These are phyloP conservation scores for Sesamia nonagrioides DNA, from an alignment of 1,140 invertebrate species.

Conservation along the genomic window DNA sequence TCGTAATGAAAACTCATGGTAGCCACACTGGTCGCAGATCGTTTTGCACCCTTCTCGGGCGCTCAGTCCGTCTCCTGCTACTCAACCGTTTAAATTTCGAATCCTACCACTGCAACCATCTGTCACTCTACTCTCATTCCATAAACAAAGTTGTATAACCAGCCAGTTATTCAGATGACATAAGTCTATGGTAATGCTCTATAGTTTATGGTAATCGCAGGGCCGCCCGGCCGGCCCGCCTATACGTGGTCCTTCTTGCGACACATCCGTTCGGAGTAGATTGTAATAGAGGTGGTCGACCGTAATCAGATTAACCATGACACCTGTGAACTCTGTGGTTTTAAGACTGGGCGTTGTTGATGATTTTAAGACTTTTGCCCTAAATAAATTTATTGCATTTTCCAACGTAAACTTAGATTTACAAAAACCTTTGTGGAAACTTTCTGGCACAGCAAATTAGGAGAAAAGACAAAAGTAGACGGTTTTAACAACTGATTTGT, in stretches of 20 bases:
- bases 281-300: background rate
- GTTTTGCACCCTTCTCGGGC: too few species aligned
- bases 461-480: too few species aligned
- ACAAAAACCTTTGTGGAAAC: too few species aligned
- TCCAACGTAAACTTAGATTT: too few species aligned
- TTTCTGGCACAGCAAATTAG: too few species aligned
- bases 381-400: too few species aligned
- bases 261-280: constrained; percentile 19
- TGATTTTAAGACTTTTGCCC: too few species aligned
- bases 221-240: constrained; percentile 35
- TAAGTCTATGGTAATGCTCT: constrained; percentile 35
- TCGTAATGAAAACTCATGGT: too few species aligned
- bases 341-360: background rate
- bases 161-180: constrained; percentile 31
- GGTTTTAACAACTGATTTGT: too few species aligned
- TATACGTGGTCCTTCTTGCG: constrained; percentile 25
- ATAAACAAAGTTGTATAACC: constrained; percentile 29
- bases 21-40: too few species aligned
- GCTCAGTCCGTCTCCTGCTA: too few species aligned
- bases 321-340: constrained; percentile 1
- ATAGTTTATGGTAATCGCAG: constrained; percentile 37
- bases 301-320: constrained; percentile 8
- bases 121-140: constrained; percentile 25
- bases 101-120: background rate
- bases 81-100: background rate